Conservation (phyloP, 2,113 vertebrate genomes). For the Pachyramphus minor region DNA sequence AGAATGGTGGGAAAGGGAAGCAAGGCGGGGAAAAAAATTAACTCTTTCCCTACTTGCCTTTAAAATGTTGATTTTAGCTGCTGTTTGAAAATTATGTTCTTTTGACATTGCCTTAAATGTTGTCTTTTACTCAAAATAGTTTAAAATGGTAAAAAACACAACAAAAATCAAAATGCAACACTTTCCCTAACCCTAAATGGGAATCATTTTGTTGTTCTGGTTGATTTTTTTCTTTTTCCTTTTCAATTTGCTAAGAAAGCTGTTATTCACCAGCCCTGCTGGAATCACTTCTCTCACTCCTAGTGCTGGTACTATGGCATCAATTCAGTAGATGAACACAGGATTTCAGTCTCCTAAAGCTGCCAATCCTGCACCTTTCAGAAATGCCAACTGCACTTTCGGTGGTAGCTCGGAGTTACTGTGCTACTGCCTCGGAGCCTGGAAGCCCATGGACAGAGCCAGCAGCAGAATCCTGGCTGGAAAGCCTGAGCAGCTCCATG, state of each 20-base stretch:
- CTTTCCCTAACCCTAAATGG: background rate
- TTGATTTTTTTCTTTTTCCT: background rate
- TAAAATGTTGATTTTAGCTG: background rate
- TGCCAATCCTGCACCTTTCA: conserved; percentile 35
- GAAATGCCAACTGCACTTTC: conserved; percentile 15
- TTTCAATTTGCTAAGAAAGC: background rate
- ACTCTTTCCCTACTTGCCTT: background rate
- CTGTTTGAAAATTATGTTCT: background rate
- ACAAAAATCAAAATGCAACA: background rate
- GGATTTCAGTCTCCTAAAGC: conserved; percentile 9
- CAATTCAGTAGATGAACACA: conserved; percentile 15
- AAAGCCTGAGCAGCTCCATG: background rate
- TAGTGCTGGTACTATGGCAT: background rate
- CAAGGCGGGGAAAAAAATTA: accelerated
- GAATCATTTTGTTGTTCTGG: background rate
- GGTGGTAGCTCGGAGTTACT: background rate
- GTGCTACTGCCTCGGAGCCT: background rate
- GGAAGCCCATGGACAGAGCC: background rate
- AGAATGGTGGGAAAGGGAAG: background rate
- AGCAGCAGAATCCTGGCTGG: background rate
- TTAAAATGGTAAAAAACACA: background rate
- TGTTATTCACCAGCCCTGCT: conserved; percentile 8
- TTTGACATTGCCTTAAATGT: background rate
- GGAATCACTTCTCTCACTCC: background rate
- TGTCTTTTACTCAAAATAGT: background rate